Percentiles rank a stretch among this genome's conserved stretches.
These are phyloP conservation scores for Harpegnathos saltator DNA, from an alignment of 1,140 invertebrate species.

Conservation along the genomic window DNA sequence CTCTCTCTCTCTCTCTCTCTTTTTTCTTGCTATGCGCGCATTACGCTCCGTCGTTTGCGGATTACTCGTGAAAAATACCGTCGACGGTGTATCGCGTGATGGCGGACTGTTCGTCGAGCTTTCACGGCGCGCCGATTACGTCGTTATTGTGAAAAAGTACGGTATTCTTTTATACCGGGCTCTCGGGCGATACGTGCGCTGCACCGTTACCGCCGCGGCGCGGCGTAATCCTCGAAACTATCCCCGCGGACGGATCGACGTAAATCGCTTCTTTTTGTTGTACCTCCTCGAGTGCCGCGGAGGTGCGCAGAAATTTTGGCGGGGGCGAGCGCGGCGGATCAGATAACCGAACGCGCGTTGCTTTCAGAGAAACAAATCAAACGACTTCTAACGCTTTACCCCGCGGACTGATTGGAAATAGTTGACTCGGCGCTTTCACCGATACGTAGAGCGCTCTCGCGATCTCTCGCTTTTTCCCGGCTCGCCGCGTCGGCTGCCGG, in stretches of 20 bases:
- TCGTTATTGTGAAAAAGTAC: conserved; percentile 30
- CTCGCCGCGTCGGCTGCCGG: no score
- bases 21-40: neutral
- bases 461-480: no score
- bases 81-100: conserved; percentile 47
- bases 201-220: neutral
- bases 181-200: neutral
- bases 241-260: conserved; percentile 9
- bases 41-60: neutral
- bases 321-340: neutral
- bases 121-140: conserved; percentile 20
- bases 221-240: neutral
- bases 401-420: no score
- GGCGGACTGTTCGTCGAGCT: conserved; percentile 23
- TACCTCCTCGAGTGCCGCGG: neutral
- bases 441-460: no score
- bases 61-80: conserved; percentile 14
- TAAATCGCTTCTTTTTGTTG: conserved; percentile 16
- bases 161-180: neutral
- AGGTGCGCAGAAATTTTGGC: neutral
- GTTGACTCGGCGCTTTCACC: no score
- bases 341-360: neutral
- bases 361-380: neutral
- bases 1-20: neutral
- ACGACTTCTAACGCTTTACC: neutral